A percentile compares a stretch with the other conserved stretches of the same genome.
phyloP scores from a whole-genome alignment of 2,888 invertebrate genomes.

The Drosophila percnosoma region DNA sequence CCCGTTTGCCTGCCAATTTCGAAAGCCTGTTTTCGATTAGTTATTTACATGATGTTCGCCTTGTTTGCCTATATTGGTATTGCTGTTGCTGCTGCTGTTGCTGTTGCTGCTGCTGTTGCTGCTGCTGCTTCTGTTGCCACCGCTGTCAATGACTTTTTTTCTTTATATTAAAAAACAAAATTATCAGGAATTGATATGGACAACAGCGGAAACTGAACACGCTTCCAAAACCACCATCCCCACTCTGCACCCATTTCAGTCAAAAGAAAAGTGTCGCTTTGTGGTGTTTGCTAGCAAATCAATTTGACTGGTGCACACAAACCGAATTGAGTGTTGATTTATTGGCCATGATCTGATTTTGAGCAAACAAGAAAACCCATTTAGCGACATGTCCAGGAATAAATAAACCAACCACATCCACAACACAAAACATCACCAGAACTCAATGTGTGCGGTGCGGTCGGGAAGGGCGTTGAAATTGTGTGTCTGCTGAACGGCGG shows the following conservation, averaged over 20 bases:
- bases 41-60: conserved; percentile 59
- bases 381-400: conserved; percentile 71
- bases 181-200: conserved; percentile 48
- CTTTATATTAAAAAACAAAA: conserved; percentile 24
- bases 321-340: conserved; percentile 74
- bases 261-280: conserved; percentile 31
- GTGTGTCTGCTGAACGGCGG: not conserved
- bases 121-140: conserved; percentile 7
- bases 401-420: conserved; percentile 54
- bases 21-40: conserved; percentile 61
- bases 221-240: not conserved
- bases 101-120: not conserved
- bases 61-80: conserved; percentile 11
- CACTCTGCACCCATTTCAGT: not conserved
- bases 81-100: not conserved
- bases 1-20: conserved; percentile 43
- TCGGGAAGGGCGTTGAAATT: not conserved
- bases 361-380: conserved; percentile 73
- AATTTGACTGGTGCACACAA: conserved; percentile 52
- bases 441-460: not conserved
- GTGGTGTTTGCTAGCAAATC: conserved; percentile 48
- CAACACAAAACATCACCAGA: conserved; percentile 8
- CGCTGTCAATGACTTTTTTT: conserved; percentile 51
- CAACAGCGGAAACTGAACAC: conserved; percentile 34
- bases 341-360: conserved; percentile 76